Conservation (phyloP, 1,140 invertebrate species). For the Orchesella cincta region DNA sequence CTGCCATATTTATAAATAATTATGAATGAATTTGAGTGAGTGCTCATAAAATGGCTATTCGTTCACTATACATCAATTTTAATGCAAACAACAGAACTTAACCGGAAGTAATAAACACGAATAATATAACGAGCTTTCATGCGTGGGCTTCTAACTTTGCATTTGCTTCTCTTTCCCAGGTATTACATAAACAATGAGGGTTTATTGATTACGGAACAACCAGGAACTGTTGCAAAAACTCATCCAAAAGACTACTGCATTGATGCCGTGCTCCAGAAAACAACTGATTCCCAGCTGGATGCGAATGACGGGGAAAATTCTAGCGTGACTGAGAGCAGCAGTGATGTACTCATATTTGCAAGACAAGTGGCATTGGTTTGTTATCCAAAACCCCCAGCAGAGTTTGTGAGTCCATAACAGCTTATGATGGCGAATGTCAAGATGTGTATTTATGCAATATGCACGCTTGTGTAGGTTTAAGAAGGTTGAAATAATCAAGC, state of each 20-base stretch:
- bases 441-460: too few relatives aligned
- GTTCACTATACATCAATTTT: not conserved
- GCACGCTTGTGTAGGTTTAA: too few relatives aligned
- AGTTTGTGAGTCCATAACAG: too few relatives aligned
- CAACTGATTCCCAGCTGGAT: not conserved
- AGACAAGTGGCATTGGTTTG: slow-evolving; percentile 35
- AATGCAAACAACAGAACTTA: not conserved
- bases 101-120: slow-evolving; percentile 11
- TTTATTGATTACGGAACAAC: slow-evolving; percentile 2
- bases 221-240: not conserved
- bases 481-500: too few relatives aligned
- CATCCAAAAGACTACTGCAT: not conserved
- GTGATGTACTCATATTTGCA: not conserved
- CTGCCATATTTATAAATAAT: too few relatives aligned
- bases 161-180: not conserved
- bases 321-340: not conserved
- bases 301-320: not conserved
- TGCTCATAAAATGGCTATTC: not conserved
- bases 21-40: not conserved
- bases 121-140: not conserved
- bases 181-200: slow-evolving; percentile 6
- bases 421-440: too few relatives aligned
- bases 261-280: not conserved
- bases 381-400: too few relatives aligned
- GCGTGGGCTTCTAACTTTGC: not conserved